A percentile compares a stretch with the other conserved stretches of the same genome.
These are phyloP conservation scores for Drosophila miranda DNA, from an alignment of 1,140 invertebrate genomes.

Conservation along the genomic window DNA sequence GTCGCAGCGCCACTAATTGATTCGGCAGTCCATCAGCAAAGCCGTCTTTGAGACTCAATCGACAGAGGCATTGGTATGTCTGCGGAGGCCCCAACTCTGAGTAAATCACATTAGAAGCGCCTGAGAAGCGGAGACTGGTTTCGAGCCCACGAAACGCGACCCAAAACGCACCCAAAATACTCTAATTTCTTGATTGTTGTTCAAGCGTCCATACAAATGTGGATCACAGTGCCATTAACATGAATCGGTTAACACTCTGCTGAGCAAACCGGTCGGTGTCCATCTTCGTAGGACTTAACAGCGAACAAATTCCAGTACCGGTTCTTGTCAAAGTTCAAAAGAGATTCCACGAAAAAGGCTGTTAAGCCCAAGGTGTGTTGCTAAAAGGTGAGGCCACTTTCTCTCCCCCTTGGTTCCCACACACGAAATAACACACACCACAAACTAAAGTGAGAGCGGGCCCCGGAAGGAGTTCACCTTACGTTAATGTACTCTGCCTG, in stretches of 20 bases:
- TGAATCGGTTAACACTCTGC: constrained; percentile 28
- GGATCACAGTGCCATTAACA: constrained; percentile 31
- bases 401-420: too few relatives aligned
- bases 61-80: constrained; percentile 16
- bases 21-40: constrained; percentile 42
- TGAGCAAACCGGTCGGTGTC: constrained; percentile 29
- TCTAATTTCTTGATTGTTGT: not conserved
- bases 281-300: not conserved
- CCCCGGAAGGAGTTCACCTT: too few relatives aligned
- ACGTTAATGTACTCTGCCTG: too few relatives aligned
- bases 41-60: constrained; percentile 26
- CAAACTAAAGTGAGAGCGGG: too few relatives aligned
- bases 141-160: constrained; percentile 11
- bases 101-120: constrained; percentile 42
- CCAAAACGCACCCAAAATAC: constrained; percentile 19
- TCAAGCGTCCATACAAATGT: constrained; percentile 1
- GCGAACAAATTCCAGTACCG: constrained; percentile 56
- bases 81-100: constrained; percentile 1
- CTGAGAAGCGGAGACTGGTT: constrained; percentile 53
- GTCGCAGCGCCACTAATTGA: constrained; percentile 70
- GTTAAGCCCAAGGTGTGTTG: too few relatives aligned
- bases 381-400: too few relatives aligned
- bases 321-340: constrained; percentile 69
- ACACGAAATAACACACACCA: too few relatives aligned
- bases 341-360: too few relatives aligned